Percentiles rank a stretch among this genome's conserved stretches.
phyloP scores from a whole-genome alignment of 2,797 vertebrate species.

The Dendrocincla tyrannina region DNA sequence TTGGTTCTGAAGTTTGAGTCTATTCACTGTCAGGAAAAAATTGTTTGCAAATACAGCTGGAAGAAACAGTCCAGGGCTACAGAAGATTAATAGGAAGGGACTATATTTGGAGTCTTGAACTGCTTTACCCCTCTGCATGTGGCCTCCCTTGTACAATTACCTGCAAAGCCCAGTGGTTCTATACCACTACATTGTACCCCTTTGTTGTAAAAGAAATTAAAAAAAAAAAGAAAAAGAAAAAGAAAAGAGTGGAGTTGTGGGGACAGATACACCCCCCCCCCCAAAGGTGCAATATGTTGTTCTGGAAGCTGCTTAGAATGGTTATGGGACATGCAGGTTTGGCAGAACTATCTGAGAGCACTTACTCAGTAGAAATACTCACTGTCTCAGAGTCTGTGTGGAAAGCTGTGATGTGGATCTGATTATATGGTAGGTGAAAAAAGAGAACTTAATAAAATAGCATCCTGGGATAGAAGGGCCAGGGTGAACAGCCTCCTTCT shows the following conservation, averaged over 20 bases:
- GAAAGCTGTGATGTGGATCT: not conserved
- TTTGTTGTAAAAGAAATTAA: not conserved
- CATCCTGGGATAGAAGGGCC: not conserved
- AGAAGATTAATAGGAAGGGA: not conserved
- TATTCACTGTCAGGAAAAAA: not conserved
- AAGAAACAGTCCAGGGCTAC: not conserved
- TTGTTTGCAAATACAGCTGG: not conserved
- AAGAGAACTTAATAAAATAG: not conserved
- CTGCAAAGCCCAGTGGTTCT: not conserved
- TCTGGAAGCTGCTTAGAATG: not conserved
- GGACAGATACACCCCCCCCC: not conserved
- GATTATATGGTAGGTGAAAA: not conserved
- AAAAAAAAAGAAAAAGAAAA: no score
- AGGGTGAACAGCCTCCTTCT: not conserved
- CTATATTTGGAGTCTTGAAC: not conserved
- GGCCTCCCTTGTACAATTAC: not conserved
- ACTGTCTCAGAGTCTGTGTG: not conserved
- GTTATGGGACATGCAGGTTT: not conserved
- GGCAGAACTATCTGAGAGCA: not conserved
- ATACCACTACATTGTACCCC: not conserved
- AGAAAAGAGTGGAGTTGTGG: accelerated
- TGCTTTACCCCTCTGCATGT: not conserved
- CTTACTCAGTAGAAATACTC: not conserved
- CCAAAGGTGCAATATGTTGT: not conserved
- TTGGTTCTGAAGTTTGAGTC: not conserved